Base-by-base conservation (phyloP, 2,113 vertebrate genomes). In the Gasterosteus aculeatus region DNA sequence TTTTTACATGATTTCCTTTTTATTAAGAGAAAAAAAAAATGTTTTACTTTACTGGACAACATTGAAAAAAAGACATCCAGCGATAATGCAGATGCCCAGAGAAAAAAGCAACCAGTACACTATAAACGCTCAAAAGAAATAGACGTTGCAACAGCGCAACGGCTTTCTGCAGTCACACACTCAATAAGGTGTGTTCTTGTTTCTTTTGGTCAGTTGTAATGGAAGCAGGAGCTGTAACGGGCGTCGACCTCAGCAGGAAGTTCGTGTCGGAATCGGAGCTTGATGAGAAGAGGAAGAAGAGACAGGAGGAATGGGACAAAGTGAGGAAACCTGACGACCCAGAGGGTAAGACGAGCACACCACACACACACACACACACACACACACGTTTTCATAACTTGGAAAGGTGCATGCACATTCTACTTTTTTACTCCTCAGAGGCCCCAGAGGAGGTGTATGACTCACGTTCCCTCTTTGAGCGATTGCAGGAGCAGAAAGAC, bases 231-330 rank as follows among this genome's bases (percentile, higher is more conserved):
- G 96, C 92, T 83, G 87, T 91, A 77, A 85, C 95, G 58, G 95
- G 95, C 2, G 94, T 95, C 33, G 94, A 97, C 88, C 95, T 98
- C 68, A 97, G 95, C 93, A 96, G 95, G 89, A 96, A 96, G 82
- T 99, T 99, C 89, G 97, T 99, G 39, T 95, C 97, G 0, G 97
- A 99, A 76, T 68, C 96, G 3, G 97, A 98, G 90, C 87, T 99
- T 33, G 97, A 99, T 64, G 97, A 99, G 75, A 94, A 71, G 33
- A 95, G 96, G n/a, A 98, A 97, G 92, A 95, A 93, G 59, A 95
- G 97, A 15, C 98, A 99, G 69, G 97, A 99, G 87, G 98, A 99
- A 92, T 99, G 98, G 98, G 98, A 99, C 80, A 98, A 98, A 77
- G 97, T 99, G 77, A 89, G 98, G 16, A 98, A 99, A 87, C 97